Conservation (phyloP, 1,140 invertebrate genomes). For the Zaprionus davidi region DNA sequence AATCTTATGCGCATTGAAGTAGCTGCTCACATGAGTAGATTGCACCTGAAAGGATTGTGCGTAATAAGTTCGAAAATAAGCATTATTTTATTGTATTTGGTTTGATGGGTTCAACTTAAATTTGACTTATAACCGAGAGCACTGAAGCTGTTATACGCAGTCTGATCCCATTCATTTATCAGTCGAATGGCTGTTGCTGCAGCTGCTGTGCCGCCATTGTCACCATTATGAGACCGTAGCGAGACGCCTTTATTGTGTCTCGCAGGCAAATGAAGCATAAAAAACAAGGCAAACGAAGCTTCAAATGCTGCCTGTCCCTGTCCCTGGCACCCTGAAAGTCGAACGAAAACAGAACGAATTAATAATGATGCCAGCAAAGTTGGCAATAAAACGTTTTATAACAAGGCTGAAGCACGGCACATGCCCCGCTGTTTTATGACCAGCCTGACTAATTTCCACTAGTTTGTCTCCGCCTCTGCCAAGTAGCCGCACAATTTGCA, state of each 20-base stretch:
- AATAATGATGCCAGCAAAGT: slow-evolving; percentile 57
- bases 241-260: slow-evolving; percentile 64
- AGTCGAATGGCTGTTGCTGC: slow-evolving; percentile 1
- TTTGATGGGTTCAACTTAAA: background rate
- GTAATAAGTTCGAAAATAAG: background rate
- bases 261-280: slow-evolving; percentile 61
- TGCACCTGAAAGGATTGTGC: slow-evolving; percentile 4
- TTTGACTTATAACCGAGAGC: background rate
- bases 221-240: slow-evolving; percentile 55
- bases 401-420: slow-evolving; percentile 22
- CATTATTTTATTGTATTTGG: background rate
- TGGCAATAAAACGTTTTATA: slow-evolving; percentile 69
- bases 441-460: slow-evolving; percentile 64
- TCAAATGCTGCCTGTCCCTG: slow-evolving; percentile 30
- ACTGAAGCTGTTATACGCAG: background rate
- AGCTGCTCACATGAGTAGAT: background rate
- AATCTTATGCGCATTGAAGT: background rate
- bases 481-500: slow-evolving; percentile 42
- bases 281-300: slow-evolving; percentile 48
- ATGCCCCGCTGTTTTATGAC: slow-evolving; percentile 60
- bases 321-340: background rate
- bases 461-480: slow-evolving; percentile 16
- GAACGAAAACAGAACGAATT: slow-evolving; percentile 63
- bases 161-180: slow-evolving; percentile 30
- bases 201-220: slow-evolving; percentile 32